These are phyloP conservation scores for Micronycteris hirsuta DNA, from an alignment of 2,113 vertebrate genomes.

Conservation along the genomic window DNA sequence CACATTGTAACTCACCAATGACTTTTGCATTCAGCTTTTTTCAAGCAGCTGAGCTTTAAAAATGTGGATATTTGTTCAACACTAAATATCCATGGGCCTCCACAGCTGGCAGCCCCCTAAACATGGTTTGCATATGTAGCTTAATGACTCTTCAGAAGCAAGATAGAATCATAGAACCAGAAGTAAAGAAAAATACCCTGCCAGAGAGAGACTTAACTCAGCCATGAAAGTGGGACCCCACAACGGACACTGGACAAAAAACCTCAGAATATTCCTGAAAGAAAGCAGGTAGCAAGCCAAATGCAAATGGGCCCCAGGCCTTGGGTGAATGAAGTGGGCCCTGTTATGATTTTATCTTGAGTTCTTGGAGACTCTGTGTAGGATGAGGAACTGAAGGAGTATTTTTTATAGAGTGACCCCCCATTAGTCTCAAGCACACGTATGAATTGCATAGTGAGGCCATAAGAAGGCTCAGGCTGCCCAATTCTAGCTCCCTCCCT, in stretches of 20 bases:
- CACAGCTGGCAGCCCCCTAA: constrained; percentile 77
- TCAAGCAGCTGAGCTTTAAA: constrained; percentile 82
- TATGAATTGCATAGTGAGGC: neutral
- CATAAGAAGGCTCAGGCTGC: neutral
- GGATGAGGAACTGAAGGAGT: neutral
- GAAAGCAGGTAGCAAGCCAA: accelerated
- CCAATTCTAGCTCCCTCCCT: neutral
- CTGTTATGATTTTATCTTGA: neutral
- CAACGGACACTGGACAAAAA: neutral
- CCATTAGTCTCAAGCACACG: neutral
- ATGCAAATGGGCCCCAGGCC: neutral
- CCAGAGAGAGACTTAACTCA: constrained; percentile 44
- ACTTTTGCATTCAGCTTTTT: constrained; percentile 81
- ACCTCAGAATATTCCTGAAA: neutral
- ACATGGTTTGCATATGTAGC: constrained; percentile 65
- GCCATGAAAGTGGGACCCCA: neutral
- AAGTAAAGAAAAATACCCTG: constrained; percentile 9
- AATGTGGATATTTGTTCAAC: constrained; percentile 73
- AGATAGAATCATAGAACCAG: constrained; percentile 57
- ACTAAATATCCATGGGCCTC: constrained; percentile 73
- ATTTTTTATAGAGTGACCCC: neutral
- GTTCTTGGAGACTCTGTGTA: neutral
- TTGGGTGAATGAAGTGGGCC: neutral
- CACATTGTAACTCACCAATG: constrained; percentile 81
- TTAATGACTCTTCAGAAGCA: constrained; percentile 73